Base-by-base conservation (phyloP, 2,797 vertebrate genomes). In the Pantherophis alleghaniensis region DNA sequence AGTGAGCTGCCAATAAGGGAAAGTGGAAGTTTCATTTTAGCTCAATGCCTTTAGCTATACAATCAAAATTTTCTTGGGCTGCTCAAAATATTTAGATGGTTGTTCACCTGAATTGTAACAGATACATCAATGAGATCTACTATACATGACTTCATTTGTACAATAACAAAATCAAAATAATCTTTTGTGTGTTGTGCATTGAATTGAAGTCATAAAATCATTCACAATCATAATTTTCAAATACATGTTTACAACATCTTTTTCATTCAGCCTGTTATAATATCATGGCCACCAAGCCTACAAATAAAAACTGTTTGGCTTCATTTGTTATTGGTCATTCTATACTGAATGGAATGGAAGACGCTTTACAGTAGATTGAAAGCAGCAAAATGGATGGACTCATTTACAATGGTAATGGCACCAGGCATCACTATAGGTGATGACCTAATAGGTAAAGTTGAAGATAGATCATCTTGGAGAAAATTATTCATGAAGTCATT, bases 11-110 rank as follows among this genome's bases (percentile, higher is more conserved):
- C 3, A 47, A 79, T 22, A 63, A 59, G 10, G 60, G 37, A 18
- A 60, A 94, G 37, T 83, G 57, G 92, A 92, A 92, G 90, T 18
- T 42, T 69, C 10, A 22, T 51, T 55, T 79, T 51, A 88, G n/a
- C 20, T n/a, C 59, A n/a, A 53, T 10, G 51, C 28, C n/a, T 79
- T 88, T 91, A 61, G 22, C 63, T 61, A 13, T 24, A 24, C 5
- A 60, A 18, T 14, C 47, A 51, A 57, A 24, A 37, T 10, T 79
- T 63, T 47, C 57, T 42, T 32, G 5, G 26, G 13, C 37, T 83
- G 7, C 22, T 22, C 37, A 32, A 28, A 32, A 55, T 60, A 32
- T 60, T 57, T 92, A 53, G 42, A 53, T 37, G 56, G 32, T 60
- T 89, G 22, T 89, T 9, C 28, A 89, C 5, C 87, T 51, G 47